These are phyloP conservation scores for Drosophila sturtevanti DNA, from an alignment of 1,140 invertebrate species.

Conservation along the genomic window DNA sequence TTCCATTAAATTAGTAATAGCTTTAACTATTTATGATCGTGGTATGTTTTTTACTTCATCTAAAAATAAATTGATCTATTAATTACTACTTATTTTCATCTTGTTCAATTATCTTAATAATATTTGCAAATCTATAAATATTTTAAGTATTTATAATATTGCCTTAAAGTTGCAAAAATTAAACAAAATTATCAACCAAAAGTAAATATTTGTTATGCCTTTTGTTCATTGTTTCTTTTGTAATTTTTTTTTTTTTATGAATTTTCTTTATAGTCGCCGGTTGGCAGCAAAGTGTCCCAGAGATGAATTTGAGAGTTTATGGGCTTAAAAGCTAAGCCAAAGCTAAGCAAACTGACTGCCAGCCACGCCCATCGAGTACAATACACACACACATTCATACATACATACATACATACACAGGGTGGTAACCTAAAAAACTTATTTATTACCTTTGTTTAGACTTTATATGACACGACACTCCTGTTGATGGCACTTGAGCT, in stretches of 20 bases:
- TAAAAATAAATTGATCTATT: no score
- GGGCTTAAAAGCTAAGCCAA: slow-evolving; percentile 37
- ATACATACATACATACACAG: not conserved
- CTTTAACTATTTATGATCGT: no score
- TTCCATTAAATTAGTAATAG: no score
- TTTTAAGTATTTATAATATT: no score
- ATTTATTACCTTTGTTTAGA: slow-evolving; percentile 66
- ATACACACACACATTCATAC: no score
- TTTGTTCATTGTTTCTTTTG: not conserved
- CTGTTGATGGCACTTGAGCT: slow-evolving; percentile 59
- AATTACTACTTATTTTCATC: no score
- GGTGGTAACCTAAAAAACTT: slow-evolving; percentile 46
- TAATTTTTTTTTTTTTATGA: not conserved
- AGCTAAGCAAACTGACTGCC: slow-evolving; percentile 17
- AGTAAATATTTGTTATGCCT: not conserved
- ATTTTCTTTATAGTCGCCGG: not conserved
- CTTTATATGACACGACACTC: slow-evolving; percentile 53
- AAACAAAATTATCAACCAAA: not conserved
- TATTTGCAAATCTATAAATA: not conserved
- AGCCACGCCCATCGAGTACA: slow-evolving; percentile 1
- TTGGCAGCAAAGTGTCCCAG: not conserved
- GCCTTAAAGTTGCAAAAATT: not conserved
- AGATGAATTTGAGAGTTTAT: slow-evolving; percentile 30
- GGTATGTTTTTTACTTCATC: no score
- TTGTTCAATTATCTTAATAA: no score